These are phyloP conservation scores for Pachliopta kotzebuea DNA, from an alignment of 2,888 invertebrate genomes.

Conservation along the genomic window DNA sequence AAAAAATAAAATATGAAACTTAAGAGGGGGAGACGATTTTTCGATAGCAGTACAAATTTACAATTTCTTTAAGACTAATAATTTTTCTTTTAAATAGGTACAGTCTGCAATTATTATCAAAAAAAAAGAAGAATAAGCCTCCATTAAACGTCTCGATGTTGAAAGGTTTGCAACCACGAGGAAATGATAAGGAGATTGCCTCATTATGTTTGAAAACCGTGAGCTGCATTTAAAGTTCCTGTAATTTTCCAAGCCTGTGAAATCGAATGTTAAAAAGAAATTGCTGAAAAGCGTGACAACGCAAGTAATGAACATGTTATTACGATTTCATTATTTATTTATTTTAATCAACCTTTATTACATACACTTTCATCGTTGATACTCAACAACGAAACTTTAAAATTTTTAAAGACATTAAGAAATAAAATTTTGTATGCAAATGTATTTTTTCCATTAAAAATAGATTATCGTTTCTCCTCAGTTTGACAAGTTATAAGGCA, in stretches of 20 bases:
- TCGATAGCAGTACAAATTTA: no score
- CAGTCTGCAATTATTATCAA: constrained; percentile 10
- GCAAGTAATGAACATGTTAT: constrained; percentile 4
- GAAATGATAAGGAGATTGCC: constrained; percentile 31
- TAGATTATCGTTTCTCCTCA: no score
- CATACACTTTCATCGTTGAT: background rate
- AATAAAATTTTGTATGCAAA: no score
- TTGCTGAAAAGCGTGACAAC: constrained; percentile 5
- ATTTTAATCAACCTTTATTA: background rate
- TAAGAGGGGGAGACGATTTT: no score
- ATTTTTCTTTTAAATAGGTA: background rate
- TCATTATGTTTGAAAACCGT: constrained; percentile 28
- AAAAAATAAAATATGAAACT: no score
- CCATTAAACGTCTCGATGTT: constrained; percentile 25
- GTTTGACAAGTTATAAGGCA: background rate
- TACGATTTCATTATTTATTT: background rate
- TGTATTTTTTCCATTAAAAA: no score
- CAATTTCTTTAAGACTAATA: no score
- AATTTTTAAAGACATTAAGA: no score
- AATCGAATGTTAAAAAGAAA: constrained; percentile 18
- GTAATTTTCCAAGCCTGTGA: constrained; percentile 17
- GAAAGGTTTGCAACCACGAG: constrained; percentile 27
- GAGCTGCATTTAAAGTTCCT: constrained; percentile 25
- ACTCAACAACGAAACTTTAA: no score
- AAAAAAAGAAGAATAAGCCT: constrained; percentile 12